These are phyloP conservation scores for Riptortus pedestris DNA, from an alignment of 1,140 invertebrate genomes.

Conservation along the genomic window DNA sequence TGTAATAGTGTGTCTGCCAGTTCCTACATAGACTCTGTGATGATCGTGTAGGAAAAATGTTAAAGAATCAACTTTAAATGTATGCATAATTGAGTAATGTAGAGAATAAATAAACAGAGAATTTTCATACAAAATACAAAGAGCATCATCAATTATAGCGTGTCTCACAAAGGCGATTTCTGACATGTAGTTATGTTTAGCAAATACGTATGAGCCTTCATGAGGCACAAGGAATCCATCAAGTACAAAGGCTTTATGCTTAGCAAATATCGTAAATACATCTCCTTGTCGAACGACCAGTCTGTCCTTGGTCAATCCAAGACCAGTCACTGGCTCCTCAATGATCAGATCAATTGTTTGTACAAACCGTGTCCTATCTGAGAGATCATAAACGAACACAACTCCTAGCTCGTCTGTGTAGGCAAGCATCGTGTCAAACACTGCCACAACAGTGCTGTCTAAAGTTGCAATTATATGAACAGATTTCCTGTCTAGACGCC, in stretches of 20 bases:
- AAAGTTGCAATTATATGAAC: constrained; percentile 3
- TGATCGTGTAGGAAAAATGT: neutral
- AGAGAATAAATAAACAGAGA: constrained; percentile 1
- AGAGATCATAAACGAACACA: constrained; percentile 1
- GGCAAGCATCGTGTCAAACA: neutral
- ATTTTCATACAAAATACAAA: neutral
- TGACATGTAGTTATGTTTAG: neutral
- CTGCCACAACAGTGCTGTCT: neutral
- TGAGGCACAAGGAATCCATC: neutral
- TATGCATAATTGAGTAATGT: neutral
- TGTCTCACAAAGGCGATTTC: neutral
- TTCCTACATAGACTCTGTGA: neutral
- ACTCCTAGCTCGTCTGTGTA: constrained; percentile 6
- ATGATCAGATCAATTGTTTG: neutral
- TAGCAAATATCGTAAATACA: constrained; percentile 3
- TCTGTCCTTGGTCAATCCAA: neutral
- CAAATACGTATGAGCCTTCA: neutral
- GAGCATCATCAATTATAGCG: neutral
- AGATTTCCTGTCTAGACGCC: constrained; percentile 2
- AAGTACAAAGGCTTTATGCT: neutral
- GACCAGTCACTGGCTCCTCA: neutral
- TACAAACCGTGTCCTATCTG: neutral
- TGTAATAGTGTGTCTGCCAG: neutral
- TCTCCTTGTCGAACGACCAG: neutral
- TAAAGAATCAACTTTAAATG: constrained; percentile 1